These are phyloP conservation scores for Athrips mouffetella DNA, from an alignment of 2,888 invertebrate species.

Conservation along the genomic window DNA sequence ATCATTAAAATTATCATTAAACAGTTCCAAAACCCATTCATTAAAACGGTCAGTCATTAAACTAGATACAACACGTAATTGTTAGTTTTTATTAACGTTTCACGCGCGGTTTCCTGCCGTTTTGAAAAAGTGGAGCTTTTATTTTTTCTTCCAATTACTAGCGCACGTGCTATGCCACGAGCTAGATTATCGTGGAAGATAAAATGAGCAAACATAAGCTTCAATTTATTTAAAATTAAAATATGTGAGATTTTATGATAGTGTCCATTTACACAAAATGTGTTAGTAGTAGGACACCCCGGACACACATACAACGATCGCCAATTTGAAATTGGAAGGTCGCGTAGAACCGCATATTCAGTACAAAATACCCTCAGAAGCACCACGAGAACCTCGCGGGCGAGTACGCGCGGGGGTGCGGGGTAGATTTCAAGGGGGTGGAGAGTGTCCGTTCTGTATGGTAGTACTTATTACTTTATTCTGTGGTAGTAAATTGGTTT, in stretches of 20 bases:
- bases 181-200: slow-evolving; percentile 7
- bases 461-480: no score
- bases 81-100: slow-evolving; percentile 55
- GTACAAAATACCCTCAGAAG: no score
- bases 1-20: slow-evolving; percentile 34
- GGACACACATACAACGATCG: no score
- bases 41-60: slow-evolving; percentile 25
- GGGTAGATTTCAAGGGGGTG: no score
- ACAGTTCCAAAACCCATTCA: slow-evolving; percentile 23
- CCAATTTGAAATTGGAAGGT: no score
- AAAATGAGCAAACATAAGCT: slow-evolving; percentile 6
- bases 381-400: no score
- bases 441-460: no score
- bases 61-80: slow-evolving; percentile 33
- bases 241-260: background rate
- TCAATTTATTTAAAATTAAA: slow-evolving; percentile 8
- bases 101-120: slow-evolving; percentile 46
- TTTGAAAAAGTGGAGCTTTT: slow-evolving; percentile 20
- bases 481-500: no score
- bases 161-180: slow-evolving; percentile 5
- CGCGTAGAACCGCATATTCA: no score
- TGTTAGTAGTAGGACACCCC: no score
- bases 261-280: no score
- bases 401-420: no score
- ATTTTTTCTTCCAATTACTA: slow-evolving; percentile 11